phyloP scores from a whole-genome alignment of 2,888 invertebrate species.

The Perithous albicinctus region DNA sequence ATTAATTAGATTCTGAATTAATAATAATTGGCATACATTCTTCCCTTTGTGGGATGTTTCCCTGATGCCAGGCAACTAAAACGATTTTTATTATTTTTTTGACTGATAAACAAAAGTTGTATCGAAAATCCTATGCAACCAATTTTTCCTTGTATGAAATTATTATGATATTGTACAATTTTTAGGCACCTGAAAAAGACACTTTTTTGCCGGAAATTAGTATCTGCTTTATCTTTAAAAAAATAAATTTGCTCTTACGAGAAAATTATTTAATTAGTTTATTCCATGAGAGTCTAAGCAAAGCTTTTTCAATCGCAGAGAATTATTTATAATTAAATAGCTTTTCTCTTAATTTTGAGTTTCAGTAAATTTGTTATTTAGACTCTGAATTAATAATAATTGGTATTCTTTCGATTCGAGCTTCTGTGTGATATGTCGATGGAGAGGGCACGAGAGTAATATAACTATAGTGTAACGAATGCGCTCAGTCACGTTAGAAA shows the following conservation, averaged over 20 bases:
- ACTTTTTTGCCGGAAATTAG: too few species aligned
- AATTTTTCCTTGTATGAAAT: too few species aligned
- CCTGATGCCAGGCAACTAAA: too few species aligned
- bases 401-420: slow-evolving; percentile 74
- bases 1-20: neutral
- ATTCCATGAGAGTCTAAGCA: neutral
- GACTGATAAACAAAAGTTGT: too few species aligned
- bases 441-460: slow-evolving; percentile 30
- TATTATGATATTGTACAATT: too few species aligned
- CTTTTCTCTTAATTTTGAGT: neutral
- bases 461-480: slow-evolving; percentile 74
- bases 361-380: neutral
- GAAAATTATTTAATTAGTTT: neutral
- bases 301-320: neutral
- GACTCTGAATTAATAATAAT: neutral
- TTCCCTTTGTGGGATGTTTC: neutral
- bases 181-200: too few species aligned
- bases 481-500: slow-evolving; percentile 84
- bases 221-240: too few species aligned
- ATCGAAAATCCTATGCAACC: too few species aligned
- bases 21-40: neutral
- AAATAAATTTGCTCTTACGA: too few species aligned
- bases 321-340: neutral
- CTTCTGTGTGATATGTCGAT: slow-evolving; percentile 73
- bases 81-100: too few species aligned